These are phyloP conservation scores for Odontocolon sp. DNA, from an alignment of 2,888 invertebrate genomes.

Conservation along the genomic window DNA sequence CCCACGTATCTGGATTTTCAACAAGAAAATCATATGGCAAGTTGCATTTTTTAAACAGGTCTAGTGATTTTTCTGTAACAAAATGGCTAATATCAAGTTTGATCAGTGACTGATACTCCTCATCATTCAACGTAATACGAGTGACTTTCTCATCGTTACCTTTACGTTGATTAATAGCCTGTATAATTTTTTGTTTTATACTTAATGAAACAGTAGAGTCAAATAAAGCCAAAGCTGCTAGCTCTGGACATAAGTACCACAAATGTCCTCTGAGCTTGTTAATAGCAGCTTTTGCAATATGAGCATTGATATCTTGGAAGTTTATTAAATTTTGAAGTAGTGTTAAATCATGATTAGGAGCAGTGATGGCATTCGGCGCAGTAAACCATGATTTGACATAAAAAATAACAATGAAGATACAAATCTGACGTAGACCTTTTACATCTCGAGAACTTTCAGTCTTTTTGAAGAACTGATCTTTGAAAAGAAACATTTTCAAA, in stretches of 20 bases:
- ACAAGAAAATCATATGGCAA: too few species aligned
- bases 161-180: neutral
- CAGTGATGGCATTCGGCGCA: conserved; percentile 5
- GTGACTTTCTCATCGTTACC: neutral
- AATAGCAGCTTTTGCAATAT: neutral
- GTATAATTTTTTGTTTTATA: conserved; percentile 13
- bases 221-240: conserved; percentile 17
- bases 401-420: conserved; percentile 60
- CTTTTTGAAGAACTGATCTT: conserved; percentile 57
- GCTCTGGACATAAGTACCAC: neutral
- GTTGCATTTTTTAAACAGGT: too few species aligned
- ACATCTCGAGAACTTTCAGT: conserved; percentile 55
- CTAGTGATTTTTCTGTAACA: too few species aligned
- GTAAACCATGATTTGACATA: conserved; percentile 62
- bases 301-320: neutral
- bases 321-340: neutral
- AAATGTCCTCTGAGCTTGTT: conserved; percentile 3
- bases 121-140: too few species aligned
- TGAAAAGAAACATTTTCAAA: conserved; percentile 69
- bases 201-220: conserved; percentile 6
- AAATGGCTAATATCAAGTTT: too few species aligned
- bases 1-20: too few species aligned
- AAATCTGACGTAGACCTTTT: conserved; percentile 57
- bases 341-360: neutral
- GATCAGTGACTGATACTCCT: too few species aligned